These are phyloP conservation scores for Drosophila mettleri DNA, from an alignment of 2,888 invertebrate species.

Conservation along the genomic window DNA sequence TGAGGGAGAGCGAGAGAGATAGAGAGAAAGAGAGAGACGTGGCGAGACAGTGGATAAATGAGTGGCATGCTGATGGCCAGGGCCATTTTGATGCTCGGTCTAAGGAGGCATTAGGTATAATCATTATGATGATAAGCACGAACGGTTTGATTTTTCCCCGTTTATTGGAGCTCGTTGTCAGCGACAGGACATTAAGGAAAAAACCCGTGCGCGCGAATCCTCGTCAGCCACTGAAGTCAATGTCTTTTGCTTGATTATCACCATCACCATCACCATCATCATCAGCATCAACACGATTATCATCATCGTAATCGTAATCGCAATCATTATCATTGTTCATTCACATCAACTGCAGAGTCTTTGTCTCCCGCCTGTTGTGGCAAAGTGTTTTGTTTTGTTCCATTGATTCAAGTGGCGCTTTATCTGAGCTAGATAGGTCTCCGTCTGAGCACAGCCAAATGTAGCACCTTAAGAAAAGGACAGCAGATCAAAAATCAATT, in stretches of 20 bases:
- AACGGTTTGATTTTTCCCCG: slow-evolving; percentile 70
- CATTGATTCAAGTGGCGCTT: slow-evolving; percentile 30
- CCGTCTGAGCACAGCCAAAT: not conserved
- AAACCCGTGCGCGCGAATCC: not conserved
- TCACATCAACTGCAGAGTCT: slow-evolving; percentile 34
- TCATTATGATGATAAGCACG: slow-evolving; percentile 79
- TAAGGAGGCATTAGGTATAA: slow-evolving; percentile 69
- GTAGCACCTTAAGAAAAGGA: not conserved
- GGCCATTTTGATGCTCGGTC: slow-evolving; percentile 45
- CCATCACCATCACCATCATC: slow-evolving; percentile 1
- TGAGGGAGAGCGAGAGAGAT: slow-evolving; percentile 12
- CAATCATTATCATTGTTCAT: slow-evolving; percentile 27
- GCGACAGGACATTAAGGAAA: slow-evolving; percentile 55
- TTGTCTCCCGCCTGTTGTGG: slow-evolving; percentile 29
- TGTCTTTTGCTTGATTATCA: slow-evolving; percentile 20
- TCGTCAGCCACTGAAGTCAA: slow-evolving; percentile 19
- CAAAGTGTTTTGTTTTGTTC: slow-evolving; percentile 31
- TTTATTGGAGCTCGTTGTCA: slow-evolving; percentile 66
- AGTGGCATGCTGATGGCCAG: slow-evolving; percentile 38
- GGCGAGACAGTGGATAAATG: slow-evolving; percentile 19
- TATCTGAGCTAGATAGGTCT: slow-evolving; percentile 1
- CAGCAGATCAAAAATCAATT: not conserved
- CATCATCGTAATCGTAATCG: slow-evolving; percentile 7
- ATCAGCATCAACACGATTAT: slow-evolving; percentile 13
- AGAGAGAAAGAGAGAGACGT: not conserved